Evolutionary conservation across 2,888 invertebrate genomes (phyloP).

Genomic region (Biston stratarius): DNA sequence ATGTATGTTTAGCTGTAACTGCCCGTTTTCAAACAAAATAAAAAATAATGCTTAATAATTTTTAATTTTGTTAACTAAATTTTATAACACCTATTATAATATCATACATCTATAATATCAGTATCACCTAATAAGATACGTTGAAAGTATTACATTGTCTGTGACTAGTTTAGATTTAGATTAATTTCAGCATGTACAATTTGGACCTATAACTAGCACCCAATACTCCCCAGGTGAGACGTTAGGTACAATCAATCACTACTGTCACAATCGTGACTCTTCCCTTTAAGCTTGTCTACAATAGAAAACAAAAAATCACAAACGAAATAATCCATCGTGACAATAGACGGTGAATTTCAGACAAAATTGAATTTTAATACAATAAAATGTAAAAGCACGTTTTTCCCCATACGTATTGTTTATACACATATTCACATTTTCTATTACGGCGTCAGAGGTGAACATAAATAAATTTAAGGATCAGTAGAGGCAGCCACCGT

Average conservation of each 20-base stretch:
- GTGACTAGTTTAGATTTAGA: not conserved
- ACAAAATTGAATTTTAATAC: constrained; percentile 37
- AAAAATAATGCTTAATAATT: too few species aligned
- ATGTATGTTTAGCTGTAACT: too few species aligned
- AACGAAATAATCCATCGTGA: constrained; percentile 31
- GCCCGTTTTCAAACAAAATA: too few species aligned
- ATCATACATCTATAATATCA: too few species aligned
- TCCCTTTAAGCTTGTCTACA: constrained; percentile 27
- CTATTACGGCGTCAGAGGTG: constrained; percentile 54
- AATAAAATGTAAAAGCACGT: constrained; percentile 36
- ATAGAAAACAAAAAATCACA: constrained; percentile 31
- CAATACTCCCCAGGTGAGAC: constrained; percentile 28
- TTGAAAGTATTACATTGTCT: not conserved
- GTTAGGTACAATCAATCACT: constrained; percentile 40
- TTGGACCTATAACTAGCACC: constrained; percentile 32
- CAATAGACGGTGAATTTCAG: constrained; percentile 13
- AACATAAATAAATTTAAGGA: constrained; percentile 75
- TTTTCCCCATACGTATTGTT: constrained; percentile 40
- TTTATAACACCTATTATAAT: too few species aligned
- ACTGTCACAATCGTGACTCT: constrained; percentile 35
- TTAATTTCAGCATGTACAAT: not conserved
- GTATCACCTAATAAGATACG: not conserved
- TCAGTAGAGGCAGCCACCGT: constrained; percentile 68
- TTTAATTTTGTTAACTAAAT: too few species aligned
- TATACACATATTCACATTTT: constrained; percentile 46